A percentile compares a stretch with the other conserved stretches of the same genome.
Conservation (phyloP, 2,113 vertebrate genomes). For the Catharus fuscescens region DNA sequence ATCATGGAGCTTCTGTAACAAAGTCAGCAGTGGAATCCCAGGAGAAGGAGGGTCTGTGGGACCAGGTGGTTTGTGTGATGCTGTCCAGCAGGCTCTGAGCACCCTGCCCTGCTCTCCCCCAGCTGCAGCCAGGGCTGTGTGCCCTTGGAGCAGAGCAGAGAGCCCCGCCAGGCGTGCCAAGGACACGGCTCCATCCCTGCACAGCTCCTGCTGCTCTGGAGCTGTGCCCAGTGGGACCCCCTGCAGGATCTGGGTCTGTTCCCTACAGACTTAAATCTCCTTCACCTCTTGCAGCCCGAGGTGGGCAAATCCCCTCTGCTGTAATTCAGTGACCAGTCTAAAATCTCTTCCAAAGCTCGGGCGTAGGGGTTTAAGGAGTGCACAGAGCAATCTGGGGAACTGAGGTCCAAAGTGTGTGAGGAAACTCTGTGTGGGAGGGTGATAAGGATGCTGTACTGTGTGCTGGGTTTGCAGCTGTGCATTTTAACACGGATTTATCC, state of each 20-base stretch:
- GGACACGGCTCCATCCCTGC: neutral
- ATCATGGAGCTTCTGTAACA: neutral
- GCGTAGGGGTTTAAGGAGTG: neutral
- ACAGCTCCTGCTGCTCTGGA: neutral
- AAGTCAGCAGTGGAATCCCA: accelerated
- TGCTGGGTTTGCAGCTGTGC: neutral
- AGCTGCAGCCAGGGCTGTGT: accelerated
- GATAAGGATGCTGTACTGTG: neutral
- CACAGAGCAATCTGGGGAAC: neutral
- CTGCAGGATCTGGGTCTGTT: accelerated
- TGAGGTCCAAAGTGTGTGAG: neutral
- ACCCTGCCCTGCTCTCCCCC: neutral
- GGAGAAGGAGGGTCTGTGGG: neutral
- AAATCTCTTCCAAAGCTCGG: neutral
- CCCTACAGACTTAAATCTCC: neutral
- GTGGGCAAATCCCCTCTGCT: neutral
- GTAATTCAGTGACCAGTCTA: accelerated
- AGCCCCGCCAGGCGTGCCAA: accelerated
- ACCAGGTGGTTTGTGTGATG: neutral
- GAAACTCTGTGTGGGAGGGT: neutral
- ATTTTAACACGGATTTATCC: neutral
- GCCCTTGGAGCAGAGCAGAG: neutral
- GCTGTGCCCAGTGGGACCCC: neutral
- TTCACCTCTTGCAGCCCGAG: neutral
- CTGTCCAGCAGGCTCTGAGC: neutral